Conservation (phyloP, 2,797 vertebrate genomes). For the Saxicola maurus region DNA sequence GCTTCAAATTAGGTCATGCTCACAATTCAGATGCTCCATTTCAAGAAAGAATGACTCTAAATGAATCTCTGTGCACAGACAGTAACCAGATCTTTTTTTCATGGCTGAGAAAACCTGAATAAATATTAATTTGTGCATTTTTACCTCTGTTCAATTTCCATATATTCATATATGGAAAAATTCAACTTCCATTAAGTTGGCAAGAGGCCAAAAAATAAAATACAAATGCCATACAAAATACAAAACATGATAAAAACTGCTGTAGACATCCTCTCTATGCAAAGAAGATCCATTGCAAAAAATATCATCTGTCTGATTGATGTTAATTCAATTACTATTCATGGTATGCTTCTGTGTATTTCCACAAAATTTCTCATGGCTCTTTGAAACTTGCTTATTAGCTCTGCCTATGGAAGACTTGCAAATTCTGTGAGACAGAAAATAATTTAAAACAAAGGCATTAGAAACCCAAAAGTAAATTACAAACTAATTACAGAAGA, state of each 20-base stretch:
- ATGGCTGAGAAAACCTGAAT: background rate
- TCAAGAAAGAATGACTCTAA: background rate
- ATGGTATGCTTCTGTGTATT: background rate
- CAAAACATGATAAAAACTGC: background rate
- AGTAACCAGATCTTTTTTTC: background rate
- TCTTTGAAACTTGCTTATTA: background rate
- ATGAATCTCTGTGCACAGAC: background rate
- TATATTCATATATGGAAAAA: background rate
- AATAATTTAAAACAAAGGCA: background rate
- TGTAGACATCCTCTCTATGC: background rate
- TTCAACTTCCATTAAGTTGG: background rate
- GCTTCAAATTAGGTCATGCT: background rate
- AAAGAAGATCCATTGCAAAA: background rate
- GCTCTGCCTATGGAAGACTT: background rate
- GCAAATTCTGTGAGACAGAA: background rate
- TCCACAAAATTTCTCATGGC: background rate
- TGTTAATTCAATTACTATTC: background rate
- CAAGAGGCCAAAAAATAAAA: background rate
- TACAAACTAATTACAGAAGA: background rate
- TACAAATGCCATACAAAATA: background rate
- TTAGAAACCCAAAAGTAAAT: background rate
- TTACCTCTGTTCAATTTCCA: background rate
- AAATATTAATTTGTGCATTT: background rate
- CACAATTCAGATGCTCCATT: background rate
- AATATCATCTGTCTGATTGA: background rate